These are phyloP conservation scores for Acrocyrtus sp. DNA, from an alignment of 2,888 invertebrate species.

Conservation along the genomic window DNA sequence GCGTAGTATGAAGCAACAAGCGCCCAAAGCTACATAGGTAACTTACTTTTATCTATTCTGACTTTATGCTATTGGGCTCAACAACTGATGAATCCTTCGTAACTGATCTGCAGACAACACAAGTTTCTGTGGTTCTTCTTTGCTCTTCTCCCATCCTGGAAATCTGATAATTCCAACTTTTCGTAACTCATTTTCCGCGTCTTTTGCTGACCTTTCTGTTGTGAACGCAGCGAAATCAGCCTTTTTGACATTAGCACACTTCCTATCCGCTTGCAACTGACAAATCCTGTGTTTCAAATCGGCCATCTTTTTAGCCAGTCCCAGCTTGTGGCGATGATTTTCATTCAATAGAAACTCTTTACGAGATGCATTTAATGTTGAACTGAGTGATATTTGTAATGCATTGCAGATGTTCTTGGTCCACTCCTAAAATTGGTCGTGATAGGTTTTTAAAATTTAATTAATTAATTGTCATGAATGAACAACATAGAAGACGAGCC, in stretches of 20 bases:
- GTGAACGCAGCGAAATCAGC: constrained; percentile 61
- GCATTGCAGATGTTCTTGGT: constrained; percentile 58
- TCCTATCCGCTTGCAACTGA: constrained; percentile 47
- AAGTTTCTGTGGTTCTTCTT: constrained; percentile 48
- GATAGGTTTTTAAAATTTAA: no score
- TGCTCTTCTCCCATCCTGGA: constrained; percentile 61
- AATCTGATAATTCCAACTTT: constrained; percentile 60
- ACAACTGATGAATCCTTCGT: constrained; percentile 53
- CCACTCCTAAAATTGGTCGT: constrained; percentile 58
- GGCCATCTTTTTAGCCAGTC: constrained; percentile 59
- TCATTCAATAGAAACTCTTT: constrained; percentile 57
- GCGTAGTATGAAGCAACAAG: no score
- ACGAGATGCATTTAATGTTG: constrained; percentile 46
- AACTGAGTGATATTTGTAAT: constrained; percentile 52
- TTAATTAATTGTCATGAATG: no score
- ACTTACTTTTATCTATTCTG: no score
- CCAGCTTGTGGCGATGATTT: constrained; percentile 53
- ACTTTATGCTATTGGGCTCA: constrained; percentile 45
- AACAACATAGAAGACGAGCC: no score
- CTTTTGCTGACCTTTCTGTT: constrained; percentile 35
- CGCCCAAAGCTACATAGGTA: no score
- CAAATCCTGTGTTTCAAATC: constrained; percentile 58
- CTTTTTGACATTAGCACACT: constrained; percentile 47
- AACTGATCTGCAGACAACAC: constrained; percentile 55
- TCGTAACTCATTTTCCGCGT: constrained; percentile 44